A percentile compares a stretch with the other conserved stretches of the same genome.
Evolutionary conservation across 2,888 invertebrate genomes (phyloP).

Genomic region (Himalopsyche tibetana): DNA sequence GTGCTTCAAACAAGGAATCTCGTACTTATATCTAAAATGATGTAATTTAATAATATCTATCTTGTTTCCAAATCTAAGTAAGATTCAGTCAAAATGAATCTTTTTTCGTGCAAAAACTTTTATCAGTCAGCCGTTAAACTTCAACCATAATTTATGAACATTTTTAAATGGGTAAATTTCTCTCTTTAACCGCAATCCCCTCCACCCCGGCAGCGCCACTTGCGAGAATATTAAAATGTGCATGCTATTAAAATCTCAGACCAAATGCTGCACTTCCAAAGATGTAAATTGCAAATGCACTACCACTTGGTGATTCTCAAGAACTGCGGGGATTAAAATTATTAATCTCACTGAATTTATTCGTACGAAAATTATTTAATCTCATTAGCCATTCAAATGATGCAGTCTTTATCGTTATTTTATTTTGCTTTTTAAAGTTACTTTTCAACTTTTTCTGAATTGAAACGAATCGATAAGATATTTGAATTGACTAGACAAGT

Average conservation of each 20-base stretch:
- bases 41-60: slow-evolving; percentile 23
- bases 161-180: slow-evolving; percentile 38
- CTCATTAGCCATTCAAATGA: slow-evolving; percentile 37
- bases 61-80: slow-evolving; percentile 8
- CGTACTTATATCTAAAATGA: not conserved
- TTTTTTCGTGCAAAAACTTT: slow-evolving; percentile 17
- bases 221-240: slow-evolving; percentile 41
- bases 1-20: no score
- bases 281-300: slow-evolving; percentile 55
- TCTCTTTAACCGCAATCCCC: not conserved
- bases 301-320: slow-evolving; percentile 34
- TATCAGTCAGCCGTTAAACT: slow-evolving; percentile 40
- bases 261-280: slow-evolving; percentile 59
- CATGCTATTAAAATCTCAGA: slow-evolving; percentile 44
- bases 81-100: slow-evolving; percentile 17
- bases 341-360: slow-evolving; percentile 1
- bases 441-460: not conserved
- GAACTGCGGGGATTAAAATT: slow-evolving; percentile 37
- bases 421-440: not conserved
- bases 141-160: slow-evolving; percentile 27
- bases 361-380: slow-evolving; percentile 32
- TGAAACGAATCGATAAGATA: no score
- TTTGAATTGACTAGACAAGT: no score
- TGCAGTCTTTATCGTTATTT: not conserved
- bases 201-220: not conserved